Evolutionary conservation across 2,797 vertebrate genomes (phyloP).

Genomic region (Harpagifer antarcticus): DNA sequence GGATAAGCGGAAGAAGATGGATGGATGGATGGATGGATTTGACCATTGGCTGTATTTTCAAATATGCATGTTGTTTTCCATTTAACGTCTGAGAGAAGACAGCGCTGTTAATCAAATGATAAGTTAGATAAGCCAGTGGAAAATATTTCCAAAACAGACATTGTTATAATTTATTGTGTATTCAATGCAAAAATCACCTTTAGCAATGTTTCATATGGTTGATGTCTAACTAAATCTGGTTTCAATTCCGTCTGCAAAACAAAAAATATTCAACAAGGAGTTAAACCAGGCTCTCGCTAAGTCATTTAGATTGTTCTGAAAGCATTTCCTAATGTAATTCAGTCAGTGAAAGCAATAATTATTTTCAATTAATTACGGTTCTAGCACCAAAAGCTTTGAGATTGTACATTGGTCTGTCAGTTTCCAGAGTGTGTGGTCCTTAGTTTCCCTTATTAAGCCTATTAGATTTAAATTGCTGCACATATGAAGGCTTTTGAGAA

Average conservation of each 20-base stretch:
- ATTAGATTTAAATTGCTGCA: slow-evolving; percentile 60
- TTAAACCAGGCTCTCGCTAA: slow-evolving; percentile 41
- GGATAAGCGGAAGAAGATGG: no score
- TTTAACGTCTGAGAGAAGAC: not conserved
- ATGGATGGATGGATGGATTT: no score
- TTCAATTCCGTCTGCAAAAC: slow-evolving; percentile 19
- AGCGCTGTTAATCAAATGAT: not conserved
- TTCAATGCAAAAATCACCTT: not conserved
- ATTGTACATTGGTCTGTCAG: slow-evolving; percentile 59
- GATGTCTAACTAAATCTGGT: slow-evolving; percentile 32
- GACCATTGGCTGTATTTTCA: not conserved
- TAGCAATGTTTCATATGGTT: not conserved
- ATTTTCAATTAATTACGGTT: slow-evolving; percentile 72
- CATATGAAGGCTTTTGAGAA: slow-evolving; percentile 61
- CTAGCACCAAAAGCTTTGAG: slow-evolving; percentile 52
- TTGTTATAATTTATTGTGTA: slow-evolving; percentile 1
- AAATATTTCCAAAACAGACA: not conserved
- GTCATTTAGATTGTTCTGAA: slow-evolving; percentile 41
- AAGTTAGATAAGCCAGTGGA: not conserved
- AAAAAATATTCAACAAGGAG: slow-evolving; percentile 32
- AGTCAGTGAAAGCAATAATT: slow-evolving; percentile 68
- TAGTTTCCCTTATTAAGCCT: slow-evolving; percentile 59
- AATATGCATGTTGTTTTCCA: not conserved
- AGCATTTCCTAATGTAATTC: slow-evolving; percentile 56
- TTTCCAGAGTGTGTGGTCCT: slow-evolving; percentile 41